Conservation (phyloP, 2,113 vertebrate species). For the Proteles cristata region DNA sequence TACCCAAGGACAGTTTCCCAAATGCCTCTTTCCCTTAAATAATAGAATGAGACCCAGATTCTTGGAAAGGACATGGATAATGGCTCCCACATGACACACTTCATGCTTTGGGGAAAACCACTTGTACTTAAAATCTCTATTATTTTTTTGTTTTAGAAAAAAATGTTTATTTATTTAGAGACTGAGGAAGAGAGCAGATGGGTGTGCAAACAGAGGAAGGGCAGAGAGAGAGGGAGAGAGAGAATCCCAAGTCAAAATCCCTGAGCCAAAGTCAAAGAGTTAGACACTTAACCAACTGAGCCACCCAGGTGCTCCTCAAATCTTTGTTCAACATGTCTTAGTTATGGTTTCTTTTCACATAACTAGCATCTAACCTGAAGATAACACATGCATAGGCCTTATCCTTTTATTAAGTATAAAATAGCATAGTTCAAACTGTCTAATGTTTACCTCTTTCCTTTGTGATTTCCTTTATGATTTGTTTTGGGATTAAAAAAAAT, state of each 20-base stretch:
- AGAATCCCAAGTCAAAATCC: no score
- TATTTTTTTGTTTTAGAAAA: background rate
- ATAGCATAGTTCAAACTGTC: background rate
- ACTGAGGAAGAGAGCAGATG: no score
- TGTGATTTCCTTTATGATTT: conserved; percentile 11
- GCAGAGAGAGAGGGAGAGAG: no score
- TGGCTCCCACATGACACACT: background rate
- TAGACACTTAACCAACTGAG: no score
- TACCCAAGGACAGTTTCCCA: background rate
- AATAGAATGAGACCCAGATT: background rate
- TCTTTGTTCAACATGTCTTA: background rate
- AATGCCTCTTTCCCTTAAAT: background rate
- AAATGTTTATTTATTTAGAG: no score
- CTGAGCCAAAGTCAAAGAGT: no score
- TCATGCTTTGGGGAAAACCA: background rate
- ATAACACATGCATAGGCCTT: background rate
- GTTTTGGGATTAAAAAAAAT: background rate
- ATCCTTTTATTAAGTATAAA: conserved; percentile 19
- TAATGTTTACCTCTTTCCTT: background rate
- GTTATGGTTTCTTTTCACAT: background rate
- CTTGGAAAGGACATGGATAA: background rate
- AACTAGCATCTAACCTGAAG: background rate
- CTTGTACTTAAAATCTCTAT: background rate
- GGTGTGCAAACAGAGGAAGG: no score
- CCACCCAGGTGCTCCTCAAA: background rate